Base-by-base conservation (phyloP, 2,797 vertebrate species). In the Pampus argenteus region DNA sequence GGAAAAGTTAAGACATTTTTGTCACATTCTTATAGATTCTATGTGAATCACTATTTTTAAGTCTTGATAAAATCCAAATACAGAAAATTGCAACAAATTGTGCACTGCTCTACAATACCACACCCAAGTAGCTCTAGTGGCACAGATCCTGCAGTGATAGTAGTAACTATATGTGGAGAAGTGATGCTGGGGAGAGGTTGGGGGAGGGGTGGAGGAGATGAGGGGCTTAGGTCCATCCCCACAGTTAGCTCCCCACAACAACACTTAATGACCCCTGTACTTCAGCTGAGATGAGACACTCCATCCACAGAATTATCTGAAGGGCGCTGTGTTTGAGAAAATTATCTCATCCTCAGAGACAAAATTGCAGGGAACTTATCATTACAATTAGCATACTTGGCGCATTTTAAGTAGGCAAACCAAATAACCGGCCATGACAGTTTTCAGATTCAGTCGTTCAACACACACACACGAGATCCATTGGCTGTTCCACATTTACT, bases 221-320 rank as follows among this genome's bases (percentile, higher is more conserved):
- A 28, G 52, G 66, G 76, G 73, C 63, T 64, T 49, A 50, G 82
- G 86, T 89, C 83, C 78, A 72, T 86, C 84, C 83, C 80, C 52
- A 75, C 79, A 79, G 86, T 91, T 82, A 85, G 83, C 86, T 88
- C 74, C 86, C 82, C 85, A 86, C 88, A 90, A 88, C 83, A 91
- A 84, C 86, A 90, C 89, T 91, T 90, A 93, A 92, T 92, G 91
- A 92, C 91, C 92, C 85, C 85, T 66, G 84, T 88, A 88, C 92
- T 94, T 92, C 85, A 94, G 87, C 88, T 87, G 87, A 92, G 92
- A 93, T 91, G 88, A 92, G 90, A 92, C 91, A 88, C 93, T 94
- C 89, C 86, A 92, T 72, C 73, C 82, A 85, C 81, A 89, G 88
- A 89, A 93, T 92, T 90, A 93, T 93, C 87, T 93, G 88, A 91